phyloP scores from a whole-genome alignment of 2,113 vertebrate genomes.

The Ciconia stormi region DNA sequence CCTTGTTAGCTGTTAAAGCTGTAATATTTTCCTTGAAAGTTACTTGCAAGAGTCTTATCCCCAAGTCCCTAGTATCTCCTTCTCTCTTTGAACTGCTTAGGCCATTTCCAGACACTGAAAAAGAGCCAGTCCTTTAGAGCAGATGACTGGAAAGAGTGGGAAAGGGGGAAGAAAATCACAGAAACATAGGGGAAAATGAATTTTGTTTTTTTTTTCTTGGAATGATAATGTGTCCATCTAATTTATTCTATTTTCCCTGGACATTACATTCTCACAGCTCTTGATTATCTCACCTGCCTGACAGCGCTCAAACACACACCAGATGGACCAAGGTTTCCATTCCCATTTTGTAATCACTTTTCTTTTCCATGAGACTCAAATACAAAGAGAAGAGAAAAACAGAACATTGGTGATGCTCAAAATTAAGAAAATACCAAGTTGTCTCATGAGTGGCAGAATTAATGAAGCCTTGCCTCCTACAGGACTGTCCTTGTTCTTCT shows the following conservation, averaged over 20 bases:
- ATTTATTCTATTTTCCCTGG: not conserved
- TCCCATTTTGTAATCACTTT: not conserved
- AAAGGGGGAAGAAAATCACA: not conserved
- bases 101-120: not conserved
- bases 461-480: not conserved
- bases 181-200: not conserved
- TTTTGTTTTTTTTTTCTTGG: not conserved
- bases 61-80: not conserved
- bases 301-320: not conserved
- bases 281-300: not conserved
- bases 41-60: not conserved
- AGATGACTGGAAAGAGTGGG: not conserved
- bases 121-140: not conserved
- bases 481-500: not conserved
- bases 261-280: not conserved
- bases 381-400: not conserved
- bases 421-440: not conserved
- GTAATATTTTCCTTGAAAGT: constrained; percentile 39
- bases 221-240: not conserved
- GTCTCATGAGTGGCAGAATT: not conserved
- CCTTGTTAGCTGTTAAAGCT: not conserved
- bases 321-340: not conserved
- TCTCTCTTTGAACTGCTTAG: constrained; percentile 4
- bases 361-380: not conserved
- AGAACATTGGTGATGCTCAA: not conserved